These are phyloP conservation scores for Watsonalla binaria DNA, from an alignment of 2,888 invertebrate genomes.

Conservation along the genomic window DNA sequence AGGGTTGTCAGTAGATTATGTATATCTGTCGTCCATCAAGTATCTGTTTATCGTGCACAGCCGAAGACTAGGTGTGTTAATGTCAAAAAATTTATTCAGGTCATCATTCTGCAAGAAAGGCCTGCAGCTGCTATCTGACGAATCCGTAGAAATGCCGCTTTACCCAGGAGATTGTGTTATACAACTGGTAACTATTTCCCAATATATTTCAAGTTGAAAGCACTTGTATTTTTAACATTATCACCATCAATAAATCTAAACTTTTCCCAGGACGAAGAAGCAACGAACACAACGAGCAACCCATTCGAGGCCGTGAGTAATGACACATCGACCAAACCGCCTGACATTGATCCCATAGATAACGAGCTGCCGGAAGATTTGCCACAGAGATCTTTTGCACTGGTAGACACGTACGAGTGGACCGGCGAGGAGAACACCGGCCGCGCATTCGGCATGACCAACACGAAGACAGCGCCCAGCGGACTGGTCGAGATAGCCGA, in stretches of 20 bases:
- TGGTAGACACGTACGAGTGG: slow-evolving; percentile 73
- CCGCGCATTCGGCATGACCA: slow-evolving; percentile 80
- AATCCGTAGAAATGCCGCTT: slow-evolving; percentile 84
- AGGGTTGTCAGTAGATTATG: no score
- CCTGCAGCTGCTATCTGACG: slow-evolving; percentile 85
- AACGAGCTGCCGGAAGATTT: slow-evolving; percentile 66
- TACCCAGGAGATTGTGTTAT: slow-evolving; percentile 88
- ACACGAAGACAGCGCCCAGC: slow-evolving; percentile 63
- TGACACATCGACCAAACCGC: slow-evolving; percentile 45
- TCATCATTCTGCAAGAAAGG: slow-evolving; percentile 89
- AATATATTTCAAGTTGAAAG: neutral
- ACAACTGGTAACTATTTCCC: slow-evolving; percentile 59
- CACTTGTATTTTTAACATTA: neutral
- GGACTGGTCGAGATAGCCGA: slow-evolving; percentile 83
- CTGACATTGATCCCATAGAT: slow-evolving; percentile 50
- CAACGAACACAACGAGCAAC: slow-evolving; percentile 33
- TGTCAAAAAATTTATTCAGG: slow-evolving; percentile 55
- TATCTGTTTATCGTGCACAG: no score
- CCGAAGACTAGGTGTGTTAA: neutral
- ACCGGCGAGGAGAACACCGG: slow-evolving; percentile 76
- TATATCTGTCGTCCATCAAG: no score
- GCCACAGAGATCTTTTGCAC: slow-evolving; percentile 54
- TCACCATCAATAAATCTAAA: neutral
- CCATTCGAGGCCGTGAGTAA: slow-evolving; percentile 31
- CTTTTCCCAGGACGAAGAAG: slow-evolving; percentile 40